Base-by-base conservation (phyloP, 2,113 vertebrate species). In the Antechinus flavipes region DNA sequence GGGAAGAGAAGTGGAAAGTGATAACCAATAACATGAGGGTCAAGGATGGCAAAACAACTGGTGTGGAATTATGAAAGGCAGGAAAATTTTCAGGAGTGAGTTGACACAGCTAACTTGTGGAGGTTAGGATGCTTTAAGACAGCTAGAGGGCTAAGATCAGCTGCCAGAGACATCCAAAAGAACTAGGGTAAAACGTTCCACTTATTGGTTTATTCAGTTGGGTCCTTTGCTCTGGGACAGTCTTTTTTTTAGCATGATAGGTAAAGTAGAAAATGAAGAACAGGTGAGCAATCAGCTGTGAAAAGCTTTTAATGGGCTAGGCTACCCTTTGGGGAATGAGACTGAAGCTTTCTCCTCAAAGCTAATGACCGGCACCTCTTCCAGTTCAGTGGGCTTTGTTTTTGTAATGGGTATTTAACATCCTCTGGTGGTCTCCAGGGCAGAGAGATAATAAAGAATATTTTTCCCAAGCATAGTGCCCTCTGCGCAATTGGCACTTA, bases 251-350 rank as follows among this genome's bases (percentile, higher is more conserved):
- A 96, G 97, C 90, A 91, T 25, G n/a, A 93, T 0, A 46, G 95
- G 90, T 92, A 89, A 93, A 91, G 95, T 98, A 93, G 97, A 97
- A 97, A 96, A 97, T 96, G 95, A 96, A 95, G 96, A 92, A 26
- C 96, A 95, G 96, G 93, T 96, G 96, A 93, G 94, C 96, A 97
- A 25, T 95, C 95, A 89, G 95, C 97, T 97, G 96, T 97, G 96
- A 93, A 91, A 93, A 84, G 54, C 96, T 93, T 49, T 91, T 97
- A 97, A 97, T 96, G 93, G 95, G 52, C 93, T 94, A 0, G 11
- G 93, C 91, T 53, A 92, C 96, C 97, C 96, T 93, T 93, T 92
- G 91, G 98, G 97, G 98, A 96, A 84, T 19, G 92, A 97, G 89
- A 84, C 92, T n/a, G 14, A 23, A 47, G 92, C 6, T 52, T 90